Conservation (phyloP, 2,113 vertebrate species). For the Daphoenositta chrysoptera region DNA sequence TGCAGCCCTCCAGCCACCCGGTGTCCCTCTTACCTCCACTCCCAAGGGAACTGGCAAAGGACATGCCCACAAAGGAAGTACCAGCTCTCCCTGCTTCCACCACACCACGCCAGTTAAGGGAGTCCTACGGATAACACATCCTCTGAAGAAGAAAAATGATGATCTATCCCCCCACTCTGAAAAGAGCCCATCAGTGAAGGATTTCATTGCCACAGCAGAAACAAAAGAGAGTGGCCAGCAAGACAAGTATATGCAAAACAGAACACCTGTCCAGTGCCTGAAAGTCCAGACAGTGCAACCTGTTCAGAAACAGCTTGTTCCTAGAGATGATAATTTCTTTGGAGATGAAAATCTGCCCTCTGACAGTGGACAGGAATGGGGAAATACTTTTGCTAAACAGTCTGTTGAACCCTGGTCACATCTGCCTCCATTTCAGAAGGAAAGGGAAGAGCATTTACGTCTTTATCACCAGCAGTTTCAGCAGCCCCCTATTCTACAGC, state of each 20-base stretch:
- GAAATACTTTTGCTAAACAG: background rate
- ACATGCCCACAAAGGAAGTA: background rate
- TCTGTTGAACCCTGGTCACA: background rate
- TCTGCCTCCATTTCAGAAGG: constrained; percentile 65
- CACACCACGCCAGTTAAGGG: constrained; percentile 64
- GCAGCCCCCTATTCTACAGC: constrained; percentile 75
- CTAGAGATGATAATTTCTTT: constrained; percentile 21
- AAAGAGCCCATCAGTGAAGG: background rate
- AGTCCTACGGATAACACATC: background rate
- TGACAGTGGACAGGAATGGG: background rate
- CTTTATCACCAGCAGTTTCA: constrained; percentile 89
- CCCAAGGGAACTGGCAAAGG: constrained; percentile 61
- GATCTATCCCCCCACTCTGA: background rate
- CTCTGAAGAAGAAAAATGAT: constrained; percentile 19
- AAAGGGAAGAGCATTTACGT: constrained; percentile 80
- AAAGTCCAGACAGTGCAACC: constrained; percentile 70
- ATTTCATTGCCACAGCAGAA: background rate
- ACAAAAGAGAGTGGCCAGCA: background rate
- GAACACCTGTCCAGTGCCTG: background rate
- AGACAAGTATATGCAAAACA: background rate
- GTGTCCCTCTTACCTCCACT: constrained; percentile 69
- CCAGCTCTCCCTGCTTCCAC: constrained; percentile 23
- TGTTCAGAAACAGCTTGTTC: constrained; percentile 70
- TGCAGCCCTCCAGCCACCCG: background rate
- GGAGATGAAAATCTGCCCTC: background rate